Percentiles rank a stretch among this genome's conserved stretches.
These are phyloP conservation scores for Nebria brevicollis DNA, from an alignment of 2,888 invertebrate genomes.

Conservation along the genomic window DNA sequence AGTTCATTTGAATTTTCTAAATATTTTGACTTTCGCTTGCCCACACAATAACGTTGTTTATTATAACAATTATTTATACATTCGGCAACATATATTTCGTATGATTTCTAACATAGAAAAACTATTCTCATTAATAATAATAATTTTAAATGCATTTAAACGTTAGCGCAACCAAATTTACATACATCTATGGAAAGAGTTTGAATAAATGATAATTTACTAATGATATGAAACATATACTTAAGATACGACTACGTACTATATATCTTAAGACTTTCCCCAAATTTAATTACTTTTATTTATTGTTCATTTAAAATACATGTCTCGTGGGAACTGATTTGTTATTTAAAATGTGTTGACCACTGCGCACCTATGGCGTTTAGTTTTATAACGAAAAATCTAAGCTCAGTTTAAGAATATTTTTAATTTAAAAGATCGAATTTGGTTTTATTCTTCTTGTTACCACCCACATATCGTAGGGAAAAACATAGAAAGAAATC, in stretches of 20 bases:
- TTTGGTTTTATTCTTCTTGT: not conserved
- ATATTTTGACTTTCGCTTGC: constrained; percentile 38
- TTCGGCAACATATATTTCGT: not conserved
- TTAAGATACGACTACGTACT: not conserved
- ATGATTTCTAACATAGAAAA: not conserved
- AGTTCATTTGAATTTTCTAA: not conserved
- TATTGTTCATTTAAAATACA: not conserved
- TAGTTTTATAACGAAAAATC: not conserved
- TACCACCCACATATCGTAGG: not conserved
- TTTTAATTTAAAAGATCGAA: not conserved
- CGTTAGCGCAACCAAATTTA: not conserved
- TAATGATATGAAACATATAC: not conserved
- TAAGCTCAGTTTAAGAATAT: not conserved
- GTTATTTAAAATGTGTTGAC: not conserved
- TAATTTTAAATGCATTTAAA: not conserved
- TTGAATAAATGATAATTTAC: not conserved
- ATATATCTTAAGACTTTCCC: not conserved
- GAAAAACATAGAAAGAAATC: not conserved
- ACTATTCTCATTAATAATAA: not conserved
- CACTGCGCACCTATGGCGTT: not conserved
- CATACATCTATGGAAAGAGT: not conserved
- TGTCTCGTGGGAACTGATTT: not conserved
- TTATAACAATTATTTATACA: constrained; percentile 29
- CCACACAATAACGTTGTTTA: constrained; percentile 39
- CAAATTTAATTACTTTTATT: not conserved